These are phyloP conservation scores for Crocidura indochinensis DNA, from an alignment of 2,797 vertebrate species.

Conservation along the genomic window DNA sequence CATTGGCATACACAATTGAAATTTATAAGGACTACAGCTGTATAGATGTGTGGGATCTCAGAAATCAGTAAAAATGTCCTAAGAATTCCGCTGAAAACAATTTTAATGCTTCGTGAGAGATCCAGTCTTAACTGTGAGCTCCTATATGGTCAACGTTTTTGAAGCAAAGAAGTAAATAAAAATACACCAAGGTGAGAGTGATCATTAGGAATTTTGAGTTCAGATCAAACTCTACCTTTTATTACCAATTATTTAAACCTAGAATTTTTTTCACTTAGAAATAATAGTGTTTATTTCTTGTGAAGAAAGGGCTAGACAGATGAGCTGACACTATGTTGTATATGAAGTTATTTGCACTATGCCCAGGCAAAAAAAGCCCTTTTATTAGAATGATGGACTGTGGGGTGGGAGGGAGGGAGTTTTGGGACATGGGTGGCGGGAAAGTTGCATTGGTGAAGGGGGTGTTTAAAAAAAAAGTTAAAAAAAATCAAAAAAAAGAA, in stretches of 20 bases:
- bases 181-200: not conserved
- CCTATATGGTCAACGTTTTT: not conserved
- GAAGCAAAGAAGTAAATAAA: not conserved
- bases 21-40: slow-evolving; percentile 39
- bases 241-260: not conserved
- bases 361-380: not conserved
- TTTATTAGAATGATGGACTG: not conserved
- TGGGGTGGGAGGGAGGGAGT: too few relatives aligned
- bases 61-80: slow-evolving; percentile 33
- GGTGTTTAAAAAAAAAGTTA: too few relatives aligned
- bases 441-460: too few relatives aligned
- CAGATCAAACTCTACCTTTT: not conserved
- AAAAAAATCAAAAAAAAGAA: too few relatives aligned
- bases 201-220: not conserved
- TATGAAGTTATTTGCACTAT: not conserved
- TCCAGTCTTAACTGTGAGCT: not conserved
- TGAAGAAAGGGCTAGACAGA: fast-evolving
- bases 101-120: not conserved
- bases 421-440: too few relatives aligned
- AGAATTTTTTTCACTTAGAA: not conserved
- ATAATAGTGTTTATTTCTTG: not conserved
- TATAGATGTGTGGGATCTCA: slow-evolving; percentile 3
- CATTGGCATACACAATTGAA: slow-evolving; percentile 2
- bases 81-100: not conserved
- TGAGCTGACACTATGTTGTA: not conserved